These are phyloP conservation scores for Perodicticus potto DNA, from an alignment of 2,797 vertebrate species.

Conservation along the genomic window DNA sequence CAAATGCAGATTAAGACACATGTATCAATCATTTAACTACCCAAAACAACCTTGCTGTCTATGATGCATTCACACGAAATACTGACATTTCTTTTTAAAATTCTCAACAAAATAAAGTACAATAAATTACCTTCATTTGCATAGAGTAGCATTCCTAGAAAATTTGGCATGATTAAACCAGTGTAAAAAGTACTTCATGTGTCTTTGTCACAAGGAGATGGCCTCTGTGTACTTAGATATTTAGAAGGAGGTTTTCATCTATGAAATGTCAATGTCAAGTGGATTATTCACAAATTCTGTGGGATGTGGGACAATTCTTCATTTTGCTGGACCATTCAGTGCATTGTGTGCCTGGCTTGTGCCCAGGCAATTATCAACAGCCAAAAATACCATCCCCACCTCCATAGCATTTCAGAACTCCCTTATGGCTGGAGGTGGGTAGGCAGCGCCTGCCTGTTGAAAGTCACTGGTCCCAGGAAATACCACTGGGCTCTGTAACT, in stretches of 20 bases:
- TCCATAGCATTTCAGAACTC: neutral
- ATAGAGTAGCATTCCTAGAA: neutral
- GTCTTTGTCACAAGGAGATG: neutral
- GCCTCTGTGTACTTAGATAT: neutral
- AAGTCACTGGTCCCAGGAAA: neutral
- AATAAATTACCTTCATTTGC: neutral
- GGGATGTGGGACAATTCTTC: neutral
- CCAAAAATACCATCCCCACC: neutral
- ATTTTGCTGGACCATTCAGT: neutral
- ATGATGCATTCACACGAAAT: neutral
- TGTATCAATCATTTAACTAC: neutral
- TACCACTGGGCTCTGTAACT: neutral
- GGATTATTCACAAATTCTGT: neutral
- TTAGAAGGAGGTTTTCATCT: neutral
- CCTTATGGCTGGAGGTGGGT: too few species aligned
- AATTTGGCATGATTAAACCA: neutral
- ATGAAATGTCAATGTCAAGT: neutral
- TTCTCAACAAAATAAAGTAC: neutral
- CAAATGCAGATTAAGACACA: neutral
- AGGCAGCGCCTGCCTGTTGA: neutral
- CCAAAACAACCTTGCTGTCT: neutral
- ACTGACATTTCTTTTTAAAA: neutral
- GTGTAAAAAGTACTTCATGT: neutral
- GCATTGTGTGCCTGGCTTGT: neutral
- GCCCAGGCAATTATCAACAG: neutral